A percentile compares a stretch with the other conserved stretches of the same genome.
These are phyloP conservation scores for Hirudo medicinalis DNA, from an alignment of 1,140 invertebrate species.

Conservation along the genomic window DNA sequence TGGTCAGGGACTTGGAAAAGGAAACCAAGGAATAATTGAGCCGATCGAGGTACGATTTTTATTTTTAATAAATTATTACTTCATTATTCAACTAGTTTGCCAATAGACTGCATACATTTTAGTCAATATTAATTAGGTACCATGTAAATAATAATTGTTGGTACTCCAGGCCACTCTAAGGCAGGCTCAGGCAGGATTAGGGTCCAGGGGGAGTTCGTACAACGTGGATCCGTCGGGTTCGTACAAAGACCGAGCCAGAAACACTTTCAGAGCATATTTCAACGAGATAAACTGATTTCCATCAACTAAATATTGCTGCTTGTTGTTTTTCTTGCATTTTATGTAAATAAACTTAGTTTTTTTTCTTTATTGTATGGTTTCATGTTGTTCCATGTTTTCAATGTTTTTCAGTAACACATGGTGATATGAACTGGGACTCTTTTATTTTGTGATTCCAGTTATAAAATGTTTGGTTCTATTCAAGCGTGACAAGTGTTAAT, in stretches of 20 bases:
- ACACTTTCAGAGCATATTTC: slow-evolving; percentile 56
- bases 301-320: no score
- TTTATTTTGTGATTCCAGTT: no score
- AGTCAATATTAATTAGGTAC: not conserved
- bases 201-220: slow-evolving; percentile 56
- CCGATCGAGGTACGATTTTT: slow-evolving; percentile 65
- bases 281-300: slow-evolving; percentile 33
- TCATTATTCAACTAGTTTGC: not conserved
- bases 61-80: not conserved
- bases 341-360: no score
- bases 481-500: no score
- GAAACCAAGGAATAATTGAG: slow-evolving; percentile 79
- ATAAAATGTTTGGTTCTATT: no score
- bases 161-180: slow-evolving; percentile 33
- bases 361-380: no score
- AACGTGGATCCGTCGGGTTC: slow-evolving; percentile 65
- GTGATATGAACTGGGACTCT: no score
- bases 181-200: slow-evolving; percentile 37
- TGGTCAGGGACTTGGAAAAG: slow-evolving; percentile 81
- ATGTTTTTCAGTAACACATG: no score
- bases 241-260: slow-evolving; percentile 79
- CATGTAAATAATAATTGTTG: not conserved
- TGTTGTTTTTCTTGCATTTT: no score
- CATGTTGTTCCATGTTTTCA: no score
- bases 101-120: not conserved